Evolutionary conservation across 2,113 vertebrate species (phyloP).

Genomic region (Laticauda laticaudata): DNA sequence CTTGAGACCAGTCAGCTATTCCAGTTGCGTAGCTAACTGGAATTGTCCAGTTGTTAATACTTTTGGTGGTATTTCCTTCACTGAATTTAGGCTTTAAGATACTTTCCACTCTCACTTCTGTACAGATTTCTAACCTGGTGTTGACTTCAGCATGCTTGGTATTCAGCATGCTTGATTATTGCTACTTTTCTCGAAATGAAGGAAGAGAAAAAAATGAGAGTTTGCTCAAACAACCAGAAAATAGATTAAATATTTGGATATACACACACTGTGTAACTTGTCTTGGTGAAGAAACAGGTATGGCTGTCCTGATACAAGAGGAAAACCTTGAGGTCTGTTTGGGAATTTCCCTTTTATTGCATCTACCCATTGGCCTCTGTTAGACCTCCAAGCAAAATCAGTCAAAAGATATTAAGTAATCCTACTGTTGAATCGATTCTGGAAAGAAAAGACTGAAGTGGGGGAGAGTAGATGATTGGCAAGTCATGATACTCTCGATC

Average conservation of each 20-base stretch:
- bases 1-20: neutral
- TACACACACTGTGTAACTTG: neutral
- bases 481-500: neutral
- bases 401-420: neutral
- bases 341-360: neutral
- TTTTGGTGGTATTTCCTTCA: neutral
- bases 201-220: neutral
- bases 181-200: neutral
- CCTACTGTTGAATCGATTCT: neutral
- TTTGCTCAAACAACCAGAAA: neutral
- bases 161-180: neutral
- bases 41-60: neutral
- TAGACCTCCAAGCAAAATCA: neutral
- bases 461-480: neutral
- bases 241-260: neutral
- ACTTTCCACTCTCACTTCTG: neutral
- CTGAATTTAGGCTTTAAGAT: neutral
- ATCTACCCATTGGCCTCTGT: neutral
- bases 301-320: neutral
- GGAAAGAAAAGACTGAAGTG: neutral
- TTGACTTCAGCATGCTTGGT: neutral
- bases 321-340: neutral
- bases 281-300: neutral
- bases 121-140: neutral
- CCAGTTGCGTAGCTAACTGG: neutral